Evolutionary conservation across 2,888 invertebrate species (phyloP), one percentile per base, ranked within the genome.

Genomic region (Mimas tiliae): DNA sequence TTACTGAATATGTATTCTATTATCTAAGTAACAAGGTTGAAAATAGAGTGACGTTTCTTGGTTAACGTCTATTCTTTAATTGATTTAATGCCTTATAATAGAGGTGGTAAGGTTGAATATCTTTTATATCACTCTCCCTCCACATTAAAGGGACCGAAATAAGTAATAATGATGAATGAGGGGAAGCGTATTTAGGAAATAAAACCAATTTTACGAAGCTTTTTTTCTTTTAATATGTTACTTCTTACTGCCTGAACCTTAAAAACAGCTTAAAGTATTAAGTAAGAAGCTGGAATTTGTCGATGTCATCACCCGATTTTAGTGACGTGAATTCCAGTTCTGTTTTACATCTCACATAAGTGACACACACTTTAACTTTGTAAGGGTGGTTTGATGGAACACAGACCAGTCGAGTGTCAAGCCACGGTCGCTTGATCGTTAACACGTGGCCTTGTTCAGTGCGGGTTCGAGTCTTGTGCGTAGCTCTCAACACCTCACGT

Each of bases 151-250:
- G 8, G 52, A 52, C 52, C 12, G n/a, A 38, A 55, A 55, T 50
- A 50, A 19, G 48, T 50, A 55, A 16, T 55, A 16, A 55, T 55
- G 53, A 55, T 38, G 55, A 55, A 55, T 55, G 38, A 55, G 38
- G 38, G n/a, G n/a, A n/a, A n/a, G n/a, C n/a, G n/a, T n/a, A n/a
- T n/a, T n/a, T n/a, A n/a, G n/a, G n/a, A n/a, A n/a, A n/a, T n/a
- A n/a, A n/a, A n/a, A n/a, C n/a, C n/a, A n/a, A n/a, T n/a, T n/a
- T n/a, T n/a, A n/a, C n/a, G n/a, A n/a, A n/a, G n/a, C n/a, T n/a
- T n/a, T n/a, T n/a, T n/a, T n/a, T n/a, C n/a, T n/a, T n/a, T n/a
- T n/a, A n/a, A n/a, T n/a, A n/a, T n/a, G n/a, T n/a, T n/a, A 27
- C 27, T 4, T 27, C 4, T 27, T 27, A 4, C 2, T 1, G 1